Percentiles rank a stretch among this genome's conserved stretches.
These are phyloP conservation scores for Balaenoptera acutorostrata DNA, from an alignment of 2,113 vertebrate species.

Conservation along the genomic window DNA sequence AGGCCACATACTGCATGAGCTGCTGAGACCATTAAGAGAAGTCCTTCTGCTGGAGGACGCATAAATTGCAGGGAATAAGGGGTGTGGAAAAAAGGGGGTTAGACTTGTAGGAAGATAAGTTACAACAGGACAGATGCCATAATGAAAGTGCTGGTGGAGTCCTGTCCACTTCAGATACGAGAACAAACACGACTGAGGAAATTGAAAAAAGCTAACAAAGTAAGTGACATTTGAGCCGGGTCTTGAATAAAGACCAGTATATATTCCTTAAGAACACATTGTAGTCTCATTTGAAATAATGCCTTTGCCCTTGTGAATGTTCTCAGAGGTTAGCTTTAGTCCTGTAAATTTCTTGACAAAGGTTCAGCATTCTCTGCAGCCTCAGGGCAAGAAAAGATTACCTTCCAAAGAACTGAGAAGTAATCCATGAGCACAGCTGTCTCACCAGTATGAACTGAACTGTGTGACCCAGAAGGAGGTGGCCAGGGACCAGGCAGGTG, in stretches of 20 bases:
- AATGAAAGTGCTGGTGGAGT: neutral
- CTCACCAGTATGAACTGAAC: neutral
- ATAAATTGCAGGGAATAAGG: neutral
- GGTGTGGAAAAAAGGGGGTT: neutral
- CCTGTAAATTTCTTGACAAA: neutral
- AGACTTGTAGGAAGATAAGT: neutral
- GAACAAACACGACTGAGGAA: neutral
- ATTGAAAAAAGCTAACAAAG: neutral
- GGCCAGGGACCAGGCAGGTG: neutral
- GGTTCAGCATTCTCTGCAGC: neutral
- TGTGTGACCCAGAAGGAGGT: neutral
- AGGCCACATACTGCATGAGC: accelerated
- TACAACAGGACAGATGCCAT: neutral
- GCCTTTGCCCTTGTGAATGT: neutral
- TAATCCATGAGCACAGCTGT: neutral
- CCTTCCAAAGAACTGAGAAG: neutral
- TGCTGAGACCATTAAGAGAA: neutral
- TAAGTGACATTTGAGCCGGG: neutral
- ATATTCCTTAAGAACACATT: neutral
- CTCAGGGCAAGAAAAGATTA: neutral
- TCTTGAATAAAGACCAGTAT: neutral
- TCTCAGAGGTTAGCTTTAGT: neutral
- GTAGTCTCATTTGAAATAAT: neutral
- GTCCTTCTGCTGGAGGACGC: too few species aligned
- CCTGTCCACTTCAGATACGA: neutral